A percentile compares a stretch with the other conserved stretches of the same genome.
phyloP scores from a whole-genome alignment of 2,888 invertebrate genomes.

The Leucozona laternaria region DNA sequence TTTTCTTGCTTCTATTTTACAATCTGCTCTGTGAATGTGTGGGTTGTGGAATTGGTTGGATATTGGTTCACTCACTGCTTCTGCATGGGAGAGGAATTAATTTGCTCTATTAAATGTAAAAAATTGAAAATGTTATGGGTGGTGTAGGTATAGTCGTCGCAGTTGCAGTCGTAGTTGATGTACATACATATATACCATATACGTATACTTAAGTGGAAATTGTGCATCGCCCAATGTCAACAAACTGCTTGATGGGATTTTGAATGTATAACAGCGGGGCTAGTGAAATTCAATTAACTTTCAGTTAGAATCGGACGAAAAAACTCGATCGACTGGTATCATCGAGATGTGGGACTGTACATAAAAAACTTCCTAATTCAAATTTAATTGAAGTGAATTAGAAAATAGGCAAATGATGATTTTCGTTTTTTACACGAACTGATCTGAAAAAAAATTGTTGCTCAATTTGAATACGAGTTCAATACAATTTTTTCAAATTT shows the following conservation, averaged over 20 bases:
- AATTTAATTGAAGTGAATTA: slow-evolving; percentile 22
- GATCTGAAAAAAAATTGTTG: not conserved
- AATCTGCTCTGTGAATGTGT: slow-evolving; percentile 8
- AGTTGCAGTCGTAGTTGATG: not conserved
- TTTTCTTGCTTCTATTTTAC: not conserved
- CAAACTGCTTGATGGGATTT: slow-evolving; percentile 52
- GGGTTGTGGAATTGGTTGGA: slow-evolving; percentile 3
- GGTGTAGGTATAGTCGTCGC: not conserved
- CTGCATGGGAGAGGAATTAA: slow-evolving; percentile 29
- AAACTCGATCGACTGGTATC: slow-evolving; percentile 4
- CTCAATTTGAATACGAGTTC: too few species aligned
- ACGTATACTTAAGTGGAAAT: too few species aligned
- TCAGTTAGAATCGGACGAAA: not conserved
- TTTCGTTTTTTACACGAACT: not conserved
- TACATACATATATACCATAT: not conserved
- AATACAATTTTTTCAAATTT: too few species aligned
- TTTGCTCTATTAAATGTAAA: slow-evolving; percentile 41
- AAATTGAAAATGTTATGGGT: slow-evolving; percentile 25
- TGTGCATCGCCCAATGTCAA: slow-evolving; percentile 62
- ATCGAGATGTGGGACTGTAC: not conserved
- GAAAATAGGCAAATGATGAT: not conserved
- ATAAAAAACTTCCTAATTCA: slow-evolving; percentile 7
- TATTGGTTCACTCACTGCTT: slow-evolving; percentile 34
- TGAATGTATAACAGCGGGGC: not conserved
- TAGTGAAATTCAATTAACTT: slow-evolving; percentile 44